Conservation (phyloP, 2,797 vertebrate species). For the Triplophysa bombifrons region DNA sequence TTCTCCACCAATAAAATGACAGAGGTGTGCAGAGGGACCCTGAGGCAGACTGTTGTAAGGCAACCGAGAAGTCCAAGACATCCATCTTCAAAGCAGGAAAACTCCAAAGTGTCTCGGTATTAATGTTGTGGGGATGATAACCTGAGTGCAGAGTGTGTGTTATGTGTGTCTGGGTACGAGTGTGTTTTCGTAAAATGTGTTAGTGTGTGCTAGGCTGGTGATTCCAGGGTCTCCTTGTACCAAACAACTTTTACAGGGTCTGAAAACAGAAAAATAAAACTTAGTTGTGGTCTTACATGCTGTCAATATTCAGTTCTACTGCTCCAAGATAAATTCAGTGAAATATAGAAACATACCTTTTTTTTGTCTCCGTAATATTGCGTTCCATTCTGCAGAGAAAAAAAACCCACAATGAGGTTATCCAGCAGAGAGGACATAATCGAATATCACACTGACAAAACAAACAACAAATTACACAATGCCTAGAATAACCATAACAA, state of each 20-base stretch:
- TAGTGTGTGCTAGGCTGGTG: conserved; percentile 70
- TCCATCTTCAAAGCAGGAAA: conserved; percentile 71
- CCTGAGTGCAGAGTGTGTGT: conserved; percentile 72
- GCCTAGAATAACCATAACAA: not conserved
- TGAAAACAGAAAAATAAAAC: conserved; percentile 51
- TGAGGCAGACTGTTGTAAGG: conserved; percentile 81
- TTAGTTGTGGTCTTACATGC: conserved; percentile 12
- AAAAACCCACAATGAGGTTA: not conserved
- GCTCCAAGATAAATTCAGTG: not conserved
- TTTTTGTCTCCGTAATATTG: conserved; percentile 73
- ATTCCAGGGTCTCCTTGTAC: conserved; percentile 74
- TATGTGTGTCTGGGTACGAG: conserved; percentile 20
- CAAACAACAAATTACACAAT: not conserved
- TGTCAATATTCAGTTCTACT: not conserved
- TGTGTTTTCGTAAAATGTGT: conserved; percentile 27
- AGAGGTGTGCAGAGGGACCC: conserved; percentile 64
- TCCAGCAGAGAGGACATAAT: not conserved
- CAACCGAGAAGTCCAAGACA: conserved; percentile 75
- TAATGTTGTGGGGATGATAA: conserved; percentile 74
- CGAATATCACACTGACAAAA: not conserved
- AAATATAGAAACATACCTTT: conserved; percentile 69
- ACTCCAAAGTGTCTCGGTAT: conserved; percentile 80
- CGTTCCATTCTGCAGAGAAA: conserved; percentile 77
- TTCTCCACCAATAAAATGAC: conserved; percentile 70
- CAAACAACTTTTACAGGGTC: conserved; percentile 75